Percentiles rank a stretch among this genome's conserved stretches.
Evolutionary conservation across 2,888 invertebrate species (phyloP).

Genomic region (Drosophila neotestacea): DNA sequence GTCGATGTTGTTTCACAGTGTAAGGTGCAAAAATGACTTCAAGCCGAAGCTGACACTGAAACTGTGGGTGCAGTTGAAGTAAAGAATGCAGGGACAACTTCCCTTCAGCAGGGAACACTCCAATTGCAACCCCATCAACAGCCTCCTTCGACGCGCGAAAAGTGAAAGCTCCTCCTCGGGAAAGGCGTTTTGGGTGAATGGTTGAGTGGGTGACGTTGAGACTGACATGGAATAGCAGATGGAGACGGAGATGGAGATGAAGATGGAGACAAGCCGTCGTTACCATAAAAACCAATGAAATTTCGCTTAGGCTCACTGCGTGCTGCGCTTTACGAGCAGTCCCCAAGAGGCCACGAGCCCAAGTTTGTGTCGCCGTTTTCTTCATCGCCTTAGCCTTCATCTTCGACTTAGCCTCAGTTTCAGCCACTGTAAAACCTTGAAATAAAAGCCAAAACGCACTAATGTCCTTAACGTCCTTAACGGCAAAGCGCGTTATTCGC

Average conservation of each 20-base stretch:
- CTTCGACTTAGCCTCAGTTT: conserved; percentile 1
- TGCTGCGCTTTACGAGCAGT: conserved; percentile 73
- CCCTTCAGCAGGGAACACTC: conserved; percentile 15
- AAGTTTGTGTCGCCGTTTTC: conserved; percentile 2
- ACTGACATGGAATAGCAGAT: too few species aligned
- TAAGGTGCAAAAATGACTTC: conserved; percentile 51
- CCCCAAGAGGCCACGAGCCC: conserved; percentile 40
- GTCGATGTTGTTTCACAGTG: conserved; percentile 15
- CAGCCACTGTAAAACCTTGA: conserved; percentile 46
- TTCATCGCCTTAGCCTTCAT: neutral
- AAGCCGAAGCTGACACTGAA: conserved; percentile 13
- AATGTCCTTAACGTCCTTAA: conserved; percentile 70
- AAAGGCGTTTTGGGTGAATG: conserved; percentile 4
- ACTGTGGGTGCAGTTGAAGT: conserved; percentile 9
- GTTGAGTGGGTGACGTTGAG: neutral
- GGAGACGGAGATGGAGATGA: neutral
- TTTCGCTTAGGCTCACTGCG: conserved; percentile 70
- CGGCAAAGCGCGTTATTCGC: conserved; percentile 39
- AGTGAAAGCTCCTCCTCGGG: conserved; percentile 50
- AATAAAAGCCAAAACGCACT: conserved; percentile 67
- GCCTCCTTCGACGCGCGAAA: conserved; percentile 43
- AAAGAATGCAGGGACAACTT: conserved; percentile 13
- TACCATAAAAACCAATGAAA: conserved; percentile 78
- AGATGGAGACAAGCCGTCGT: conserved; percentile 37
- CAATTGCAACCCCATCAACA: conserved; percentile 40